Evolutionary conservation across 2,797 vertebrate species (phyloP).

Genomic region (Heliangelus exortis): DNA sequence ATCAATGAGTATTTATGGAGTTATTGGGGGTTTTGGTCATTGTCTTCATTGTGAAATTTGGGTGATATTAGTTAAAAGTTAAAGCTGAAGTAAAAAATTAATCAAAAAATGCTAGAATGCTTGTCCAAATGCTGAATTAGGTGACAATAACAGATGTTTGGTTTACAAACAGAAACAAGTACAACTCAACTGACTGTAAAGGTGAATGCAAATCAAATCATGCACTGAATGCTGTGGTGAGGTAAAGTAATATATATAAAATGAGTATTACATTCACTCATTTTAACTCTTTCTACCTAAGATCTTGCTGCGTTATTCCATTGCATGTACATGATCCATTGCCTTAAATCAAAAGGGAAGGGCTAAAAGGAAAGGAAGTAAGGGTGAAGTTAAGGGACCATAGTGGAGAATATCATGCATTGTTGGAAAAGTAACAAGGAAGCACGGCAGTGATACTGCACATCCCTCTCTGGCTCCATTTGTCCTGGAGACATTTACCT

Average conservation of each 20-base stretch:
- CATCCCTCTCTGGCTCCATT: rapidly evolving
- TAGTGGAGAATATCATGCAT: background rate
- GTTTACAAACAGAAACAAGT: constrained; percentile 37
- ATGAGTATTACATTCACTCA: background rate
- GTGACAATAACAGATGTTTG: constrained; percentile 43
- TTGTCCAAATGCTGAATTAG: constrained; percentile 24
- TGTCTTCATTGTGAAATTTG: background rate
- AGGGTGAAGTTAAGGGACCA: background rate
- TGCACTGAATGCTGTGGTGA: background rate
- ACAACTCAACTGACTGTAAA: background rate
- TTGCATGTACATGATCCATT: background rate
- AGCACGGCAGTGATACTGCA: background rate
- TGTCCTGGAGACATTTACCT: background rate
- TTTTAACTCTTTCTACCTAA: background rate
- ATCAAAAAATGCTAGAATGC: constrained; percentile 8
- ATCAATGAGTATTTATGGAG: background rate
- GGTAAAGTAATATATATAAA: background rate
- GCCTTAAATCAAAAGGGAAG: background rate
- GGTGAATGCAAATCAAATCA: background rate
- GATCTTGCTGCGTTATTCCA: background rate
- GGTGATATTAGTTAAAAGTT: constrained; percentile 18
- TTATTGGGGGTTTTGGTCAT: background rate
- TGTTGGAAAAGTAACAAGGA: background rate
- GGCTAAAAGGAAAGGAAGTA: background rate
- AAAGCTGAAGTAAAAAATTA: constrained; percentile 24